Evolutionary conservation across 2,113 vertebrate genomes (phyloP).

Genomic region (Gymnarchus niloticus): DNA sequence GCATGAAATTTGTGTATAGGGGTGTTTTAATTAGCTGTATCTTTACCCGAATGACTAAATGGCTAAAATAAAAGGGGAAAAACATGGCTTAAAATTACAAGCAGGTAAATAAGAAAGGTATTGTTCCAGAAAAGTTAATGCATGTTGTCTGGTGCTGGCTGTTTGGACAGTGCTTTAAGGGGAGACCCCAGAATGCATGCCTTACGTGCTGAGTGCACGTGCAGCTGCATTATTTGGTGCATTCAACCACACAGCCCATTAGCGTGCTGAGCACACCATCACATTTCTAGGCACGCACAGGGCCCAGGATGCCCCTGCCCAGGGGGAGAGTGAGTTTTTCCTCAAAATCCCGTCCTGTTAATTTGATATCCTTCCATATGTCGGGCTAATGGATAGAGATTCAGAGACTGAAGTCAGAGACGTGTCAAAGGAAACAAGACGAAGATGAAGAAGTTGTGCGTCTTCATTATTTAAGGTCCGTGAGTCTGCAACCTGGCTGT

Average conservation of each 20-base stretch:
- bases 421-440: not conserved
- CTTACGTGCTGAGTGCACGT: too few species aligned
- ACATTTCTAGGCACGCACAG: not conserved
- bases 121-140: not conserved
- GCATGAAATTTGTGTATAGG: not conserved
- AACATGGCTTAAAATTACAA: too few species aligned
- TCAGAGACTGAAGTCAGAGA: not conserved
- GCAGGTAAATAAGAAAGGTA: too few species aligned
- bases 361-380: not conserved
- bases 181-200: too few species aligned
- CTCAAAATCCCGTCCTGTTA: not conserved
- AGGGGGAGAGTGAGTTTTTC: not conserved
- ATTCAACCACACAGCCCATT: not conserved
- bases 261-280: not conserved
- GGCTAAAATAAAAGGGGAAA: too few species aligned
- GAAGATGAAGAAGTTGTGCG: too few species aligned
- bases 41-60: too few species aligned
- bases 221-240: not conserved
- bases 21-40: not conserved
- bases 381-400: not conserved
- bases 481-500: too few species aligned
- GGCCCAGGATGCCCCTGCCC: not conserved
- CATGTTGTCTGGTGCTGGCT: not conserved
- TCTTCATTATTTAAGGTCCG: too few species aligned
- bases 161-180: not conserved